A percentile compares a stretch with the other conserved stretches of the same genome.
Evolutionary conservation across 2,797 vertebrate species (phyloP).

Genomic region (Nothura maculosa): DNA sequence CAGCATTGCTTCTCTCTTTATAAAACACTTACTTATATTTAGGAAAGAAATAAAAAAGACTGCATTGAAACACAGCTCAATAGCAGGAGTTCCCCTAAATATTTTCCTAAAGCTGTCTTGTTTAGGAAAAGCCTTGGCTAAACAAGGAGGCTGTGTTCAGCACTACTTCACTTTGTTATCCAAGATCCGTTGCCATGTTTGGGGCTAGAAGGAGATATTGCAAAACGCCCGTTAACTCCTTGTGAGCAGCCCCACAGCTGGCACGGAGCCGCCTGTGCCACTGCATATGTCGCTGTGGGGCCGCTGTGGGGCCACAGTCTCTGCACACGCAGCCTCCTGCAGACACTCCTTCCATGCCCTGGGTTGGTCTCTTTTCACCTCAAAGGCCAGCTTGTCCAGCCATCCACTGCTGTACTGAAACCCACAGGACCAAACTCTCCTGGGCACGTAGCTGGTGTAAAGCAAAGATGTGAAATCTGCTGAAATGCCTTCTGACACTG

Average conservation of each 20-base stretch:
- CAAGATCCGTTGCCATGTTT: conserved; percentile 29
- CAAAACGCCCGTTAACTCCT: not conserved
- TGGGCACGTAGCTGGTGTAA: not conserved
- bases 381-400: not conserved
- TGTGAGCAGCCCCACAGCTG: not conserved
- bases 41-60: not conserved
- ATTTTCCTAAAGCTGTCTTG: not conserved
- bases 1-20: conserved; percentile 17
- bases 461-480: not conserved
- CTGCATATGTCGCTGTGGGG: no score
- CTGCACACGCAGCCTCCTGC: not conserved
- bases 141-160: conserved; percentile 32
- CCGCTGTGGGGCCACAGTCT: no score
- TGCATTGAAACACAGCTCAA: not conserved
- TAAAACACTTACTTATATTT: not conserved
- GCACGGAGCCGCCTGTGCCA: no score
- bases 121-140: conserved; percentile 19
- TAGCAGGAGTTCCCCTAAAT: conserved; percentile 12
- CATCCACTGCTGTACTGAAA: not conserved
- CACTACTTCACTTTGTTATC: conserved; percentile 5
- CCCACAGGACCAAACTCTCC: not conserved
- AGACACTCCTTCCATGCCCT: not conserved
- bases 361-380: not conserved
- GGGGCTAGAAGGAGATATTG: not conserved
- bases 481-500: not conserved